Base-by-base conservation (phyloP, 2,113 vertebrate species). In the Tetrax tetrax region DNA sequence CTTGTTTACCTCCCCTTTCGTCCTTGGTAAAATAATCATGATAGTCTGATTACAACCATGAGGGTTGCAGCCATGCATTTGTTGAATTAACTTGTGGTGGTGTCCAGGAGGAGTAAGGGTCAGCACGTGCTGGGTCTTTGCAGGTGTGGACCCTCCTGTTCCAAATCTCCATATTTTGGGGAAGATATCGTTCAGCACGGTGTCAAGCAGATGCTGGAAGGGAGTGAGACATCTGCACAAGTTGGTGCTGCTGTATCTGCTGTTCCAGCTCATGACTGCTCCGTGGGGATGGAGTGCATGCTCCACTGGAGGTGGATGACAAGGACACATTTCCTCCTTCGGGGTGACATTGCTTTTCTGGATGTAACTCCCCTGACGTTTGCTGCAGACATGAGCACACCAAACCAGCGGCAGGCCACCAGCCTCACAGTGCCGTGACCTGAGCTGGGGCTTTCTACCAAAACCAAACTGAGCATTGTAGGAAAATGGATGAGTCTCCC, bases 161-260 rank as follows among this genome's bases (percentile, higher is more conserved):
- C 63, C 63, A 38, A 19, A 28, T n/a, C 35, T 54, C 45, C 4
- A 0, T 47, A 15, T 68, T 82, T 72, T 33, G 41, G 90, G 66
- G 53, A 31, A 14, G 77, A 24, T 57, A 13, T 8, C 12, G 22
- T 47, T 86, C 0, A 1, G 38, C 4, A 2, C 3, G 4, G 41
- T 33, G 53, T 50, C 87, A n/a, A 4, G 2, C 38, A 60, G 24
- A 19, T 2, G 5, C 70, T 64, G 65, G 65, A 13, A 38, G 35
- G 59, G 59, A 78, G 47, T 59, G 24, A 81, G 69, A 48, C 41
- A 35, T 27, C 61, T 75, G 48, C 61, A 65, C 1, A 15, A 66
- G 25, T 45, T 38, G 17, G 14, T 87, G n/a, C 25, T 61, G 68
- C 41, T 60, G 23, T 24, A 61, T 68, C 35, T 37, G 72, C 37